Conservation (phyloP, 1,140 invertebrate species). For the Druon quercuslanigerum region DNA sequence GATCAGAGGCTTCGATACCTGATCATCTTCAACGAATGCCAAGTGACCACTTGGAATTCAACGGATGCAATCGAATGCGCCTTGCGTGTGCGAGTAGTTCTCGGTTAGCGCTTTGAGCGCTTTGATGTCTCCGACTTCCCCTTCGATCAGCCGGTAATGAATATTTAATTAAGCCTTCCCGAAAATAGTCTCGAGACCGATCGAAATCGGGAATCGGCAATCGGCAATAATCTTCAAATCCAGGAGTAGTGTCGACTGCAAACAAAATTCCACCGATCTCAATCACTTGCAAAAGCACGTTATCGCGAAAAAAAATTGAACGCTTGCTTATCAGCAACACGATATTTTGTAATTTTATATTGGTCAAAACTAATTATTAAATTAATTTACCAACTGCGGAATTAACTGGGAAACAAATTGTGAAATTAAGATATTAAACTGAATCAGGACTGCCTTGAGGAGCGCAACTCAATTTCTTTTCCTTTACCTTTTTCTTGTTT, state of each 20-base stretch:
- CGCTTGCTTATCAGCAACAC: too few species aligned
- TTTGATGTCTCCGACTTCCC: constrained; percentile 53
- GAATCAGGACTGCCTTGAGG: background rate
- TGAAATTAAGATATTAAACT: constrained; percentile 10
- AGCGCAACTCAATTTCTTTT: background rate
- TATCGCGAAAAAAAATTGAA: too few species aligned
- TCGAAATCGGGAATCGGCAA: background rate
- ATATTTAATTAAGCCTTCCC: constrained; percentile 49
- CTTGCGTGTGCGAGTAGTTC: constrained; percentile 42
- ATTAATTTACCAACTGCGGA: background rate
- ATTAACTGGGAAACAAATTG: background rate
- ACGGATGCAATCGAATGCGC: constrained; percentile 36
- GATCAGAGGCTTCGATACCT: background rate
- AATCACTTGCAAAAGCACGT: too few species aligned
- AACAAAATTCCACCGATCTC: background rate
- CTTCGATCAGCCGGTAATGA: constrained; percentile 44
- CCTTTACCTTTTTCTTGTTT: background rate
- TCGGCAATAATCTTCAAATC: constrained; percentile 4
- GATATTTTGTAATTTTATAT: too few species aligned
- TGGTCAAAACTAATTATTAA: too few species aligned
- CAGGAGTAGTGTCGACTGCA: background rate
- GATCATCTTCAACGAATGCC: constrained; percentile 15
- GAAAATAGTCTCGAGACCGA: constrained; percentile 12
- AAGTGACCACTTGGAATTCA: constrained; percentile 49
- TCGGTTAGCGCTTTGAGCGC: constrained; percentile 40